Percentiles rank a stretch among this genome's conserved stretches.
phyloP scores from a whole-genome alignment of 2,888 invertebrate genomes.

The Aethes cnicana region DNA sequence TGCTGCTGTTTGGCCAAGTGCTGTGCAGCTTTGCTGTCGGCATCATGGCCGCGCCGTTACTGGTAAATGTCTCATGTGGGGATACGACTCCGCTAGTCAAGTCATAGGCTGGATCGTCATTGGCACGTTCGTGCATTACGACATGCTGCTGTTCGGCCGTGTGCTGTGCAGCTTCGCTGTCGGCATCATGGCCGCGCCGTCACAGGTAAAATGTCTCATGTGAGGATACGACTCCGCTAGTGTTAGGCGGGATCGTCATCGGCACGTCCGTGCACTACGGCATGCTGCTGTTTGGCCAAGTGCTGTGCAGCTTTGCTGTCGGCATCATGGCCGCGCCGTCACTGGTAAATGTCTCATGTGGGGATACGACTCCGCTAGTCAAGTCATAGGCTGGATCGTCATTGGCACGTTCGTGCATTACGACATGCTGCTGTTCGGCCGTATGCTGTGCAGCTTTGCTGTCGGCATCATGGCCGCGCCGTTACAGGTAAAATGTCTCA shows the following conservation, averaged over 20 bases:
- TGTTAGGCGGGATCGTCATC: conserved; percentile 86
- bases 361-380: no score
- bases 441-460: not conserved
- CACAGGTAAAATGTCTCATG: conserved; percentile 87
- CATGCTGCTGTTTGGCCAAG: conserved; percentile 84
- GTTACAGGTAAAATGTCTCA: conserved; percentile 86
- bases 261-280: conserved; percentile 82
- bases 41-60: conserved; percentile 85
- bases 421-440: no score
- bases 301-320: conserved; percentile 87
- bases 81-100: conserved; percentile 85
- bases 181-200: conserved; percentile 87
- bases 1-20: conserved; percentile 85
- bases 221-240: conserved; percentile 85
- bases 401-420: no score
- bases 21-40: conserved; percentile 89
- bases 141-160: conserved; percentile 84
- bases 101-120: conserved; percentile 87
- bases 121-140: conserved; percentile 81
- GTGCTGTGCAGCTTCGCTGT: conserved; percentile 87
- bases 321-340: conserved; percentile 87
- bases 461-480: conserved; percentile 70
- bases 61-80: no score
- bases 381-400: no score
- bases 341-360: no score